Evolutionary conservation across 2,888 invertebrate genomes (phyloP), one percentile per base, ranked within the genome.

Genomic region (Merodon equestris): DNA sequence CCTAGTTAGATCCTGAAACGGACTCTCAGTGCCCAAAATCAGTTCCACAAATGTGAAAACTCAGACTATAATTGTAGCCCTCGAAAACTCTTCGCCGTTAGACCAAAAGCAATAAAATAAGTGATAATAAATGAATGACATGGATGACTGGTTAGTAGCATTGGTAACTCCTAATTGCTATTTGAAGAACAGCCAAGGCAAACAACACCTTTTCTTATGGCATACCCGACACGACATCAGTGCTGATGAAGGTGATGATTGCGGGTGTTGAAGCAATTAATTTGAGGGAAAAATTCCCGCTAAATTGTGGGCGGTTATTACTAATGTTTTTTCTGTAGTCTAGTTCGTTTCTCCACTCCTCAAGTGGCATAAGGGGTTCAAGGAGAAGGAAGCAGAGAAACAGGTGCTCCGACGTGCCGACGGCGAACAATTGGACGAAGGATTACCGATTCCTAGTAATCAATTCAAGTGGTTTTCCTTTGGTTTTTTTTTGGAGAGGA

Each of bases 361-460:
- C 40, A 61, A 74, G 67, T 67, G 34, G 60, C 61, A 56, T 57
- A 51, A 27, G 27, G 7, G 27, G 57, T 60, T 27, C n/a, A 27
- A 17, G 19, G 48, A 38, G 18, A 9, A 15, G 13, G 34, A 34
- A 34, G 27, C 13, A 48, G 15, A 34, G 54, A 60, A 64, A 67
- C 76, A 77, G 76, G 72, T 77, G 72, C 60, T 36, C 56, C 45
- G 38, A 64, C 54, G 38, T 45, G 56, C 48, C 44, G 56, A 66
- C 38, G 60, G 61, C 42, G 57, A 61, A 45, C 66, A 57, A 51
- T 44, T 45, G 45, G 57, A 57, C 36, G 73, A 67, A 77, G 66
- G 67, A 73, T 77, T 73, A 73, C 57, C 63, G 77, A 68, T 79
- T 79, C 68, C 74, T 68, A 79, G 77, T 68, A 79, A 79, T 79